A percentile compares a stretch with the other conserved stretches of the same genome.
Evolutionary conservation across 2,113 vertebrate genomes (phyloP).

Genomic region (Ochotona curzoniae): DNA sequence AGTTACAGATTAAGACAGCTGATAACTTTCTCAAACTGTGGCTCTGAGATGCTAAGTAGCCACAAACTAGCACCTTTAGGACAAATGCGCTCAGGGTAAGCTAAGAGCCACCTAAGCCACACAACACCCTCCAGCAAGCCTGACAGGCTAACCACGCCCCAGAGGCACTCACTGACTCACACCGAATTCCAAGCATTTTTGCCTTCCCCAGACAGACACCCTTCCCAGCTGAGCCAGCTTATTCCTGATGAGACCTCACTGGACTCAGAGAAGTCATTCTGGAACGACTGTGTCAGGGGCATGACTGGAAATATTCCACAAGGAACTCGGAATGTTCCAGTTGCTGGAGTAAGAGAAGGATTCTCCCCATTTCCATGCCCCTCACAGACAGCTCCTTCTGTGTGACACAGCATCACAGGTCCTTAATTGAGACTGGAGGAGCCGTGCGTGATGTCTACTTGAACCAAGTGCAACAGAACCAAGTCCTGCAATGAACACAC

Average conservation of each 20-base stretch:
- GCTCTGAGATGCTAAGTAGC: background rate
- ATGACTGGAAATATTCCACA: slow-evolving; percentile 6
- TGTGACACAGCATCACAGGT: background rate
- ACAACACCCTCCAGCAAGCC: background rate
- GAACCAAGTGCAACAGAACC: background rate
- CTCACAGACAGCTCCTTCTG: background rate
- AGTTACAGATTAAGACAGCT: background rate
- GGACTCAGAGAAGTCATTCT: slow-evolving; percentile 53
- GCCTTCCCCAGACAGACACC: background rate
- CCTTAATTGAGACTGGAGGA: background rate
- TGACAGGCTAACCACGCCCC: background rate
- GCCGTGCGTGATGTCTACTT: background rate
- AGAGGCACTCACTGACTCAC: background rate
- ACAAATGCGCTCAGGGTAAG: background rate
- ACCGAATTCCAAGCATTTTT: no score
- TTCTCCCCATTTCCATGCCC: background rate
- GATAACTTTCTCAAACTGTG: background rate
- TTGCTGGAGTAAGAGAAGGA: background rate
- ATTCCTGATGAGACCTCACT: slow-evolving; percentile 16
- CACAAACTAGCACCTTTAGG: slow-evolving; percentile 37
- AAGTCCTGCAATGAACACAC: background rate
- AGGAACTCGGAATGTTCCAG: slow-evolving; percentile 55
- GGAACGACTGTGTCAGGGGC: slow-evolving; percentile 59
- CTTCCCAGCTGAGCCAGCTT: slow-evolving; percentile 5
- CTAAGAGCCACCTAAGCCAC: background rate